phyloP scores from a whole-genome alignment of 2,888 invertebrate species.

The Willowsia nigromaculata region DNA sequence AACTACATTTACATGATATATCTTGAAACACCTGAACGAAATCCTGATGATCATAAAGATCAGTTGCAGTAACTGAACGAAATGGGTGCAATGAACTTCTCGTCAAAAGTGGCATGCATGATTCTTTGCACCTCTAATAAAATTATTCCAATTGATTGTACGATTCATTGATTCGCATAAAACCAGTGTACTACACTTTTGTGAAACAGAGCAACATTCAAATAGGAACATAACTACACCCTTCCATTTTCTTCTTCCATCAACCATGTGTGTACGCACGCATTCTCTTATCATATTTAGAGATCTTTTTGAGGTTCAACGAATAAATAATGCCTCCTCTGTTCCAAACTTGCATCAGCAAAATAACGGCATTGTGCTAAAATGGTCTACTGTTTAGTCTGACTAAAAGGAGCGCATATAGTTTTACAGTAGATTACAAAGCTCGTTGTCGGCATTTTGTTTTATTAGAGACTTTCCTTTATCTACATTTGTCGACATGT shows the following conservation, averaged over 20 bases:
- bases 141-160: background rate
- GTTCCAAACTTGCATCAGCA: background rate
- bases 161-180: background rate
- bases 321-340: background rate
- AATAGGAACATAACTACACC: too few species aligned
- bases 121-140: too few species aligned
- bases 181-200: too few species aligned
- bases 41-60: slow-evolving; percentile 1
- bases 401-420: background rate
- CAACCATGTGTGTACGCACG: too few species aligned
- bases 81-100: slow-evolving; percentile 59
- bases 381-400: background rate
- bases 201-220: too few species aligned
- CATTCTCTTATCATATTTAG: slow-evolving; percentile 11
- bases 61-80: slow-evolving; percentile 36
- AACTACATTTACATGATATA: too few species aligned
- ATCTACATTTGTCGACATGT: slow-evolving; percentile 57
- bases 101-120: background rate
- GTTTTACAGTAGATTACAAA: slow-evolving; percentile 48
- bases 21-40: slow-evolving; percentile 15
- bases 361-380: background rate
- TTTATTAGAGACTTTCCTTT: slow-evolving; percentile 54
- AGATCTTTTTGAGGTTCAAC: slow-evolving; percentile 56
- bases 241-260: too few species aligned
- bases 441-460: slow-evolving; percentile 40